These are phyloP conservation scores for Sinocyclocheilus rhinocerous DNA, from an alignment of 2,113 vertebrate genomes.

Conservation along the genomic window DNA sequence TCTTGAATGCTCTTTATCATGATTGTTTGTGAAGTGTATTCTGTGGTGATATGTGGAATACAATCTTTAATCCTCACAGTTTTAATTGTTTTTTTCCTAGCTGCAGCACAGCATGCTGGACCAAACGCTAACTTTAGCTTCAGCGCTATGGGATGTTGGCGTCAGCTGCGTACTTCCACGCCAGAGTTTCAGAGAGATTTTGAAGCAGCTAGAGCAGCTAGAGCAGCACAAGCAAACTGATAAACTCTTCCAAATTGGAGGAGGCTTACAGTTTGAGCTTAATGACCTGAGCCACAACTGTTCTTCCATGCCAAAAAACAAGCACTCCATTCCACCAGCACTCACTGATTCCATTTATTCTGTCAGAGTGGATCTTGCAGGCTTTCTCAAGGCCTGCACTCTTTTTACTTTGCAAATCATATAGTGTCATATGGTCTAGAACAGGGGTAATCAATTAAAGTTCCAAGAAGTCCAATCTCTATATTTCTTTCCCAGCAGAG, in stretches of 20 bases:
- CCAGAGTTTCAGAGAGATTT: slow-evolving; percentile 1
- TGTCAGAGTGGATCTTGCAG: neutral
- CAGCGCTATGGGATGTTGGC: slow-evolving; percentile 1
- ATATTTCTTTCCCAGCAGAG: too few species aligned
- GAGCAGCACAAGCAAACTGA: neutral
- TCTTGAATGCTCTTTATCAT: slow-evolving; percentile 52
- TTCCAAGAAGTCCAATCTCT: too few species aligned
- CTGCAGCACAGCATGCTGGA: neutral
- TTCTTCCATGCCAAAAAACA: neutral
- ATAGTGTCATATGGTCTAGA: neutral
- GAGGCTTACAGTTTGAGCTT: neutral
- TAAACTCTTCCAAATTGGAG: neutral
- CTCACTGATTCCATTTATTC: neutral
- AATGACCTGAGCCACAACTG: slow-evolving; percentile 21
- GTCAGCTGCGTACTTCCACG: too few species aligned
- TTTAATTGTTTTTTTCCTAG: slow-evolving; percentile 32
- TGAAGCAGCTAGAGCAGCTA: slow-evolving; percentile 1
- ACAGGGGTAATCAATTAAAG: neutral
- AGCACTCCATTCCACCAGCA: neutral
- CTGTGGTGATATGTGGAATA: slow-evolving; percentile 6
- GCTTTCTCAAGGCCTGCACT: slow-evolving; percentile 10
- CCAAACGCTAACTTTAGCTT: neutral
- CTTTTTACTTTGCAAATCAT: neutral
- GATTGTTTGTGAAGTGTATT: neutral
- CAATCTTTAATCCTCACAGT: slow-evolving; percentile 32